Evolutionary conservation across 2,113 vertebrate genomes (phyloP).

Genomic region (Carettochelys insculpta): DNA sequence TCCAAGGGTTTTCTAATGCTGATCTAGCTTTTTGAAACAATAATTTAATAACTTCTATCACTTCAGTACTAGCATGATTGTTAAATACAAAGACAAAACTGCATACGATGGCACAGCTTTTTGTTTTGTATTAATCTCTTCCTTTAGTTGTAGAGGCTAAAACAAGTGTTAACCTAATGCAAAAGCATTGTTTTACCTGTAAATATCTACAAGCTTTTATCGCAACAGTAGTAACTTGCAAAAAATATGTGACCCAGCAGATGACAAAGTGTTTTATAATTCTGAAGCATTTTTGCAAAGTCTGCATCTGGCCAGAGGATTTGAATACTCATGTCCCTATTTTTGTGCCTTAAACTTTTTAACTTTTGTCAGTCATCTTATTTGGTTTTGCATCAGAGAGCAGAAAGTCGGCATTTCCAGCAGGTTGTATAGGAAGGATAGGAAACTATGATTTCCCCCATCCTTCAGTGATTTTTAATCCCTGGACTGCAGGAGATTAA

Average conservation of each 20-base stretch:
- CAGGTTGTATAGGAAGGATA: not conserved
- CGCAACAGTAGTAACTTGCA: not conserved
- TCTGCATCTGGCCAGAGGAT: not conserved
- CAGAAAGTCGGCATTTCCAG: not conserved
- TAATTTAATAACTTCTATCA: conserved; percentile 16
- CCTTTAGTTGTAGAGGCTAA: conserved; percentile 49
- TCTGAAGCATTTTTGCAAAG: not conserved
- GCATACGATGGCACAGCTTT: conserved; percentile 6
- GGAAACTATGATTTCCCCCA: not conserved
- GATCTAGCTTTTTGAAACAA: conserved; percentile 35
- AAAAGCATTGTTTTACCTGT: not conserved
- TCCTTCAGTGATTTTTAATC: not conserved
- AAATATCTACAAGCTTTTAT: not conserved
- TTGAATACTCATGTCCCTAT: not conserved
- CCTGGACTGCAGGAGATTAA: not conserved
- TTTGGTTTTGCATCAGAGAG: not conserved
- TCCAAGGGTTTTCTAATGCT: conserved; percentile 46
- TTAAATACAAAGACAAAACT: conserved; percentile 49
- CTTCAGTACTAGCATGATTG: conserved; percentile 40
- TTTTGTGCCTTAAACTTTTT: not conserved
- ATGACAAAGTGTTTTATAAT: conserved; percentile 6
- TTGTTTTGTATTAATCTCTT: conserved; percentile 48
- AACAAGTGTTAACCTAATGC: conserved; percentile 38
- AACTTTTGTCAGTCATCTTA: not conserved
- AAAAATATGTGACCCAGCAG: not conserved